Evolutionary conservation across 2,888 invertebrate genomes (phyloP), one percentile per base, ranked within the genome.

Genomic region (Synanthedon tipuliformis): DNA sequence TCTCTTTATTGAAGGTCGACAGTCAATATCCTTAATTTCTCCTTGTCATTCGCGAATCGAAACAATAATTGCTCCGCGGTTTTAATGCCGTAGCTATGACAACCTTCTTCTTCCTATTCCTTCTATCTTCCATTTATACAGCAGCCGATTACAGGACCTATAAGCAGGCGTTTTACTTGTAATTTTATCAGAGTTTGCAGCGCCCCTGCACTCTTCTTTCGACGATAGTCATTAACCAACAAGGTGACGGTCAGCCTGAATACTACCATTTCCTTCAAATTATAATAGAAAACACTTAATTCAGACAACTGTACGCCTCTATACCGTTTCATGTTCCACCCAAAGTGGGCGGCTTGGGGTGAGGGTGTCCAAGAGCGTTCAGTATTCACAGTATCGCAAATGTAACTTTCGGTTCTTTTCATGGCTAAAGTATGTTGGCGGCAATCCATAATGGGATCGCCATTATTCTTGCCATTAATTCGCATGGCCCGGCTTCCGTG

Each of bases 361-460:
- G 69, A 56, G 68, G 66, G 68, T 69, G 75, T 75, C 79, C 76
- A 68, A 77, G 73, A 78, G 75, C 75, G 82, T 78, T 85, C 87
- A 82, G 86, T 87, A 87, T 87, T 86, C 86, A 86, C 81, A 85
- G 86, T 86, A 86, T 87, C 86, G 86, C 84, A 86, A 87, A 86
- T 86, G 87, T 86, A 86, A 87, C 86, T 87, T 87, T 87, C 85
- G 86, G 86, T 86, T 87, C 87, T 86, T 87, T 87, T 87, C 86
- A 87, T 87, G 81, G 78, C 83, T 87, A 86, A 87, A 87, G 86
- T 86, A 87, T 86, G 87, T 87, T 88, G 88, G 88, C 88, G 87
- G 87, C 88, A 86, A 88, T 88, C 88, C 88, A 88, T 88, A 88
- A 88, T 88, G 88, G 88, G 82, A 84, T 86, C 80, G 84, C 87